A percentile compares a stretch with the other conserved stretches of the same genome.
Evolutionary conservation across 1,140 invertebrate genomes (phyloP).

Genomic region (Plodia interpunctella): DNA sequence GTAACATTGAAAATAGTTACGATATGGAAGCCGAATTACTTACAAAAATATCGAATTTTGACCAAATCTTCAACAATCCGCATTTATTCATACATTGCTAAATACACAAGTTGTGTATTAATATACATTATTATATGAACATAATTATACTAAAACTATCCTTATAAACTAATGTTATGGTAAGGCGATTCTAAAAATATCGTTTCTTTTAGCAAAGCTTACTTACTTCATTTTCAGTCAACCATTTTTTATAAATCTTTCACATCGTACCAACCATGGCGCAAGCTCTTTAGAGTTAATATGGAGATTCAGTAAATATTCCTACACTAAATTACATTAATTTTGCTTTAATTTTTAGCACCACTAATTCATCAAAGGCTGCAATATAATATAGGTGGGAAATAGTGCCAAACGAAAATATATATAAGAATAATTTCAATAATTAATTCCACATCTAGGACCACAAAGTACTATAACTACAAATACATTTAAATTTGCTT

Average conservation of each 20-base stretch:
- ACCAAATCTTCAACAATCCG: constrained; percentile 29
- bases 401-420: constrained; percentile 19
- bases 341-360: constrained; percentile 25
- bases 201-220: background rate
- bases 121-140: constrained; percentile 37
- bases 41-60: constrained; percentile 32
- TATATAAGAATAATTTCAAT: background rate
- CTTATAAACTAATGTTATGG: constrained; percentile 53
- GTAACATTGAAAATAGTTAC: constrained; percentile 11
- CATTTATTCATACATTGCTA: constrained; percentile 30
- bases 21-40: constrained; percentile 43
- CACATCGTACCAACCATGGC: constrained; percentile 5
- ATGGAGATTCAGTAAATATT: constrained; percentile 14
- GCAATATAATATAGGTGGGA: constrained; percentile 29
- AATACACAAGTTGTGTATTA: constrained; percentile 43
- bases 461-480: background rate
- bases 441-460: background rate
- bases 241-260: constrained; percentile 6
- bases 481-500: no score
- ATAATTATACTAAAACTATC: constrained; percentile 32
- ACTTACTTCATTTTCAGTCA: background rate
- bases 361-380: constrained; percentile 33
- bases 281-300: constrained; percentile 6
- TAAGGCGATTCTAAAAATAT: constrained; percentile 43
- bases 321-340: constrained; percentile 1